A percentile compares a stretch with the other conserved stretches of the same genome.
phyloP scores from a whole-genome alignment of 2,888 invertebrate genomes.

The Subacronicta megacephala region DNA sequence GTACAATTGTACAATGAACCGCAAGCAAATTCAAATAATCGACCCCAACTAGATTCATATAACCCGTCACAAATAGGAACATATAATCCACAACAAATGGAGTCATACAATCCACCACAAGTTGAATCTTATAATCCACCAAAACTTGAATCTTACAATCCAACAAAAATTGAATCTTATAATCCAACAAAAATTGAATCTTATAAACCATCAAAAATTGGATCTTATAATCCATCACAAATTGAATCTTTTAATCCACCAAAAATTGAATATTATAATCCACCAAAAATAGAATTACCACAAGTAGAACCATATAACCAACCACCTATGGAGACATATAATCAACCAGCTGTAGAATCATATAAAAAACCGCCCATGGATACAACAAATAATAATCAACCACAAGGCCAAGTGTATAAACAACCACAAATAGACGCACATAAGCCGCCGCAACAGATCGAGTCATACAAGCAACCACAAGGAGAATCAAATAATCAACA shows the following conservation, averaged over 20 bases:
- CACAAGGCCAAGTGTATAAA: not conserved
- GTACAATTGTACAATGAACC: not conserved
- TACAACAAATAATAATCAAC: not conserved
- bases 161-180: not conserved
- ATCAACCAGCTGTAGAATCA: not conserved
- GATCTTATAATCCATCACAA: conserved; percentile 2
- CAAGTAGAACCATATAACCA: conserved; percentile 3
- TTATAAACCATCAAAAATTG: not conserved
- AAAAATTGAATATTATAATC: not conserved
- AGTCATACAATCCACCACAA: conserved; percentile 1
- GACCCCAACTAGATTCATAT: not conserved
- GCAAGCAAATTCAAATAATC: not conserved
- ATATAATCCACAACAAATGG: conserved; percentile 1
- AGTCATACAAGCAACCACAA: conserved; percentile 1
- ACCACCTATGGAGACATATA: conserved; percentile 11
- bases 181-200: conserved; percentile 2
- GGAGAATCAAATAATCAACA: conserved; percentile 6
- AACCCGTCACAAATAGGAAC: conserved; percentile 8
- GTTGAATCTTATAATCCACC: not conserved
- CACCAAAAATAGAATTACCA: not conserved
- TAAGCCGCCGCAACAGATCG: not conserved
- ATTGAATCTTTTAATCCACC: conserved; percentile 3
- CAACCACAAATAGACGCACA: not conserved
- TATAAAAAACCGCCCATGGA: not conserved
- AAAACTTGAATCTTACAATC: not conserved